Percentiles rank a stretch among this genome's conserved stretches.
phyloP scores from a whole-genome alignment of 2,888 invertebrate genomes.

The Lasioglossum morio region DNA sequence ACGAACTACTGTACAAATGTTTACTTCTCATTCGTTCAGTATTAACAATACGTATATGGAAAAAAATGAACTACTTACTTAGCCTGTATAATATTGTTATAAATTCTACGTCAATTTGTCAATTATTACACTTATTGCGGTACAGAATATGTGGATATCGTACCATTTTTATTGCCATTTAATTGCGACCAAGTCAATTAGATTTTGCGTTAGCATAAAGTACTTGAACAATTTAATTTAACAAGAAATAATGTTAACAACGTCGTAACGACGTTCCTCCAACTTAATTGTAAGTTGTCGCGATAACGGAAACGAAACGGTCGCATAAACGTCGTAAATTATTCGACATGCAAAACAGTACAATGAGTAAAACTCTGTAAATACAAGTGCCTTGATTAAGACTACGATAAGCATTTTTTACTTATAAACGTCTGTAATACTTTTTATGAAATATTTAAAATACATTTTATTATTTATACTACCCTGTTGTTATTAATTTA shows the following conservation, averaged over 20 bases:
- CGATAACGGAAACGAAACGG: neutral
- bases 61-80: conserved; percentile 25
- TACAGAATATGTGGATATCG: conserved; percentile 3
- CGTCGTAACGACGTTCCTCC: neutral
- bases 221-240: conserved; percentile 52
- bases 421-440: conserved; percentile 73
- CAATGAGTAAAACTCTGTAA: conserved; percentile 60
- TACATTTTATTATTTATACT: conserved; percentile 79
- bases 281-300: conserved; percentile 20
- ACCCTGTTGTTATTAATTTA: neutral
- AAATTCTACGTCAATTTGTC: conserved; percentile 26
- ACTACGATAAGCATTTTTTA: conserved; percentile 53
- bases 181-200: conserved; percentile 23
- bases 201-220: conserved; percentile 25
- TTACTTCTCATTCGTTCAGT: conserved; percentile 27
- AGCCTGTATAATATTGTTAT: conserved; percentile 49
- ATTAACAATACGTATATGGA: conserved; percentile 40
- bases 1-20: conserved; percentile 30
- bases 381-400: conserved; percentile 77
- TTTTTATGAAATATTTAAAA: conserved; percentile 81
- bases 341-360: conserved; percentile 28
- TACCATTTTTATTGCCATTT: conserved; percentile 22
- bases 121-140: conserved; percentile 22
- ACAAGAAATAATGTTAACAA: conserved; percentile 19
- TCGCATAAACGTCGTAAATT: conserved; percentile 32